These are phyloP conservation scores for Mohoua ochrocephala DNA, from an alignment of 2,113 vertebrate genomes.

Conservation along the genomic window DNA sequence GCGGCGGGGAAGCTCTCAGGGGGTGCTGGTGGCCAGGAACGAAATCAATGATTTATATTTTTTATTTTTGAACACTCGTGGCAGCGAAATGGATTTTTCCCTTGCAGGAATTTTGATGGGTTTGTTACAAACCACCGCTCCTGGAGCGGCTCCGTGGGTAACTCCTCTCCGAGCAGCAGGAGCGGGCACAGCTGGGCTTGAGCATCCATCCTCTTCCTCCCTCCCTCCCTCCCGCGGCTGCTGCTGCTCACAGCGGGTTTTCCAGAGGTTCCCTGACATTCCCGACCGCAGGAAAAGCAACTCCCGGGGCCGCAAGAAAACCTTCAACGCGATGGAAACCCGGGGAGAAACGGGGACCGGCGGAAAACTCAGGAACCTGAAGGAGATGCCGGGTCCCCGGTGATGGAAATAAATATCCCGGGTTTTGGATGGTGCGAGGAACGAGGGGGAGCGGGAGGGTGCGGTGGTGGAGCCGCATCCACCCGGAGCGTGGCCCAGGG, in stretches of 20 bases:
- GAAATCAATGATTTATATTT: not conserved
- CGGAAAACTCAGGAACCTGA: not conserved
- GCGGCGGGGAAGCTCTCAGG: not conserved
- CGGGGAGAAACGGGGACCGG: not conserved
- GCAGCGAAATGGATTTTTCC: not conserved
- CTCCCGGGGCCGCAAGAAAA: not conserved
- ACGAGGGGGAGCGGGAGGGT: not conserved
- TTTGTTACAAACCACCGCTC: not conserved
- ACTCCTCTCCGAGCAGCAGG: too few relatives aligned
- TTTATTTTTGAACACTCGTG: too few relatives aligned
- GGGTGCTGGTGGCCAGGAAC: not conserved
- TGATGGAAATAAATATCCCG: not conserved
- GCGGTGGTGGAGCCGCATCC: rapidly evolving
- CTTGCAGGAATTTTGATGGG: not conserved
- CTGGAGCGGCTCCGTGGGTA: rapidly evolving
- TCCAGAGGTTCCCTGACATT: not conserved
- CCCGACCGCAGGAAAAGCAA: not conserved
- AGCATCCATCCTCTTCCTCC: not conserved
- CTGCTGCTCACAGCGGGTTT: not conserved
- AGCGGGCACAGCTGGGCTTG: rapidly evolving
- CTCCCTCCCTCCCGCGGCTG: too few relatives aligned
- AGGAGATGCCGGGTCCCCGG: not conserved
- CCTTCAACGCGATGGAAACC: not conserved
- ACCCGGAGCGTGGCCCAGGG: too few relatives aligned
- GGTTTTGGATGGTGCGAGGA: not conserved